phyloP scores from a whole-genome alignment of 30 jellyfish, hydroid and myxozoan genomes.

The Aurelia coerulea region DNA sequence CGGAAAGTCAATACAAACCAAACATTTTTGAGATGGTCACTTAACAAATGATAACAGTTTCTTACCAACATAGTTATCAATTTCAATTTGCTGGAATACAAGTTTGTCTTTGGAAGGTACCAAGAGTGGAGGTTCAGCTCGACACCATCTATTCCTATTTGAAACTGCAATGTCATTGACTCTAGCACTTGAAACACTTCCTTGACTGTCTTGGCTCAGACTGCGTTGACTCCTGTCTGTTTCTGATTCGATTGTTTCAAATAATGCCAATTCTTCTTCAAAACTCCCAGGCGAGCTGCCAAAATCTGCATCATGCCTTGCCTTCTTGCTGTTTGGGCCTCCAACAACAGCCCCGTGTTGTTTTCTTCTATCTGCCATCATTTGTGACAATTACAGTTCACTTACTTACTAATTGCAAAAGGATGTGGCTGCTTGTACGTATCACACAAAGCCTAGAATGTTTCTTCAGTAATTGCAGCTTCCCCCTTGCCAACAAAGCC shows the following conservation, averaged over 20 bases:
- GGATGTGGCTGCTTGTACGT: too few species aligned
- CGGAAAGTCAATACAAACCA: too few species aligned
- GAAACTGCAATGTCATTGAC: neutral
- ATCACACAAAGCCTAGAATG: too few species aligned
- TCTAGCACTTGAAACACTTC: constrained; percentile 1
- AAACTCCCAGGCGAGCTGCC: constrained; percentile 79
- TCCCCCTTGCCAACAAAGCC: too few species aligned
- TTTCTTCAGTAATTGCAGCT: too few species aligned
- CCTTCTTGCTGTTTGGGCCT: constrained; percentile 36
- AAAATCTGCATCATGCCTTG: constrained; percentile 36
- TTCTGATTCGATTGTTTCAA: constrained; percentile 66
- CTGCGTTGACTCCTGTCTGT: constrained; percentile 35
- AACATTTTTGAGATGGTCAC: too few species aligned
- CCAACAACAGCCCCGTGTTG: neutral
- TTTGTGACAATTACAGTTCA: too few species aligned
- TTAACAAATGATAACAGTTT: neutral
- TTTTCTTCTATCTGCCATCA: constrained; percentile 18
- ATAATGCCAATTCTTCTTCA: constrained; percentile 91
- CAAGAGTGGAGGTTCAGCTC: constrained; percentile 64
- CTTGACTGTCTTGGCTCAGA: constrained; percentile 63
- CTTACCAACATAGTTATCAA: constrained; percentile 89
- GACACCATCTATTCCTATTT: constrained; percentile 57
- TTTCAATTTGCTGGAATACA: constrained; percentile 87
- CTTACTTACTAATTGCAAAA: too few species aligned
- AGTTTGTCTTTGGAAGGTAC: constrained; percentile 70